phyloP scores from a whole-genome alignment of 2,888 invertebrate genomes.

The Hylaea fasciaria region DNA sequence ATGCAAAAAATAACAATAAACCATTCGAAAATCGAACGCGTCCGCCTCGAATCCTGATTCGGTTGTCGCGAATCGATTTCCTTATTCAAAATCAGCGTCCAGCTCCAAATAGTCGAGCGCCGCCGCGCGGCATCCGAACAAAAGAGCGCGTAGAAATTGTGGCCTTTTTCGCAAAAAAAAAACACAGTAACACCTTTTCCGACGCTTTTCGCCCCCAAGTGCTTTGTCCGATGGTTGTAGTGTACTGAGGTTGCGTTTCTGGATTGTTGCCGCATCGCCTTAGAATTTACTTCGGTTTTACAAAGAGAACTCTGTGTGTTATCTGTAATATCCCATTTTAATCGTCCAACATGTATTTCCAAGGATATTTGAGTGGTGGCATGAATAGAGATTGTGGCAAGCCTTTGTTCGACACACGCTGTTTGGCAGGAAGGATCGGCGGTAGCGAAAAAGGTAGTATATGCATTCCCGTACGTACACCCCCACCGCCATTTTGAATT shows the following conservation, averaged over 20 bases:
- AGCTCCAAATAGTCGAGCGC: constrained; percentile 45
- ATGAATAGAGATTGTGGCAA: constrained; percentile 26
- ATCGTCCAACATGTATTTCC: constrained; percentile 15
- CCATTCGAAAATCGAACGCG: constrained; percentile 30
- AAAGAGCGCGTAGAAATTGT: constrained; percentile 60
- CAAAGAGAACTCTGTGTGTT: constrained; percentile 3
- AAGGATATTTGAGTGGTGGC: constrained; percentile 33
- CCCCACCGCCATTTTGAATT: constrained; percentile 42
- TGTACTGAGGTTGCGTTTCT: neutral
- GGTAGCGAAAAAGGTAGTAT: constrained; percentile 59
- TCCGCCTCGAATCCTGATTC: constrained; percentile 25
- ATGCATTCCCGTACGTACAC: constrained; percentile 37
- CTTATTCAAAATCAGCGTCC: constrained; percentile 34
- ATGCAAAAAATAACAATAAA: constrained; percentile 41
- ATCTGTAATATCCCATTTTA: neutral
- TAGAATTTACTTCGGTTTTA: too few relatives aligned
- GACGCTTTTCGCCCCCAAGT: neutral
- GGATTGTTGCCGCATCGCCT: too few relatives aligned
- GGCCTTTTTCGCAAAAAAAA: constrained; percentile 53
- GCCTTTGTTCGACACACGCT: constrained; percentile 61
- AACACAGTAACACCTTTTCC: constrained; percentile 4
- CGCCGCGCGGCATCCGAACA: constrained; percentile 51
- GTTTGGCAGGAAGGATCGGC: constrained; percentile 32
- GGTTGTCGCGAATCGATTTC: constrained; percentile 18
- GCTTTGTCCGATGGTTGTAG: neutral